These are phyloP conservation scores for Patella pellucida DNA, from an alignment of 2,888 invertebrate species.

Conservation along the genomic window DNA sequence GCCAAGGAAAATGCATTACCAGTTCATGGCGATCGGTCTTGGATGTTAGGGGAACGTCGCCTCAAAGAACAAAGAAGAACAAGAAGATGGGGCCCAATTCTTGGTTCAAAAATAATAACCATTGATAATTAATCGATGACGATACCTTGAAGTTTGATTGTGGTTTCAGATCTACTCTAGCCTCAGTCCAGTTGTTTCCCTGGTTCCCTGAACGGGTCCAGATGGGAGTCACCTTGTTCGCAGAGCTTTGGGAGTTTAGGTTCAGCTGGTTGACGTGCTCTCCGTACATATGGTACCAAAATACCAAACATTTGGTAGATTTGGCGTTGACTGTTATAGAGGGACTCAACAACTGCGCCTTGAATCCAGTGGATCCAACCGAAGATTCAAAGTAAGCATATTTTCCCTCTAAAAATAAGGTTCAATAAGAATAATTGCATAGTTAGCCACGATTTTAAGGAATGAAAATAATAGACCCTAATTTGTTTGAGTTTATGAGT, in stretches of 20 bases:
- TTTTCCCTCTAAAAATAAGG: slow-evolving; percentile 39
- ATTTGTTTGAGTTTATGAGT: no score
- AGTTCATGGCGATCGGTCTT: no score
- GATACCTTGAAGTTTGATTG: slow-evolving; percentile 10
- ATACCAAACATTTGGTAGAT: slow-evolving; percentile 43
- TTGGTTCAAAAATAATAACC: no score
- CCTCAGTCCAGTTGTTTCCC: slow-evolving; percentile 49
- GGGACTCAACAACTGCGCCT: slow-evolving; percentile 46
- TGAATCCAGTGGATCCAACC: slow-evolving; percentile 32
- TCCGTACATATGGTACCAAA: slow-evolving; percentile 67
- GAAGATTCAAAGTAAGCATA: slow-evolving; percentile 56
- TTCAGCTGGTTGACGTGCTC: slow-evolving; percentile 48
- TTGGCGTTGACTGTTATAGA: slow-evolving; percentile 26
- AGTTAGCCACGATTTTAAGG: no score
- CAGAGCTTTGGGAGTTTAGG: slow-evolving; percentile 43
- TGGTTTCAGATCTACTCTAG: slow-evolving; percentile 33
- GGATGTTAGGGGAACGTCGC: no score
- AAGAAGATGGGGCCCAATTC: no score
- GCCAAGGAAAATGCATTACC: no score
- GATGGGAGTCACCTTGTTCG: slow-evolving; percentile 37
- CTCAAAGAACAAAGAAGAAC: no score
- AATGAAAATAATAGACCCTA: no score
- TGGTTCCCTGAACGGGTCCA: slow-evolving; percentile 45
- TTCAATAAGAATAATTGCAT: no score
- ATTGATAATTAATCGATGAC: no score